Evolutionary conservation across 1,140 invertebrate genomes (phyloP), one percentile per base, ranked within the genome.

Genomic region (Macrobrachium nipponense): DNA sequence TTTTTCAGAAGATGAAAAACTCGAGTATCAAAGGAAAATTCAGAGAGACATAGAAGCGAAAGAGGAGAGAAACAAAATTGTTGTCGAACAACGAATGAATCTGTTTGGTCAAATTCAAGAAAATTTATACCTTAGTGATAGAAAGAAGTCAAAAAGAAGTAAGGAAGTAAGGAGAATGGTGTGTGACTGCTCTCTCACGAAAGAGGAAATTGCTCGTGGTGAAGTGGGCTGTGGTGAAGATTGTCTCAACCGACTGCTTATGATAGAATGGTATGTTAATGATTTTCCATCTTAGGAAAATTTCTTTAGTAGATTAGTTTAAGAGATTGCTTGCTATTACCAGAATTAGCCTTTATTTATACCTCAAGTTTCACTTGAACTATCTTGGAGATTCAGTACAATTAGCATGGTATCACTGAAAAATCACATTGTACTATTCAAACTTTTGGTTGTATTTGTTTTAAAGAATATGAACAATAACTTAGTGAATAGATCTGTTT

Each of bases 211-310:
- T 82, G 93, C 94, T 59, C 92, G 95, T 86, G 96, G 96, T 2
- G 95, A 97, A 91, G 91, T 94, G 44, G 97, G 97, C 59, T 99
- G 98, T 92, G 97, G 97, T 0, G 96, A 98, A 90, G 97, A 99
- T 91, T 99, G 98, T 92, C 93, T 99, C 8, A 99, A 99, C 92
- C 94, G 97, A 90, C 93, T 99, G 90, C 94, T 99, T 8, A 97
- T 99, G 95, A 99, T 99, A 91, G 98, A 99, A 94, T 99, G 98
- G 96, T 97, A 93, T 92, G 91, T 89, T 23, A 11, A 64, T 43
- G 18, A 5, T 51, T 73, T 73, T 59, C 59, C 23, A 62, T 62
- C 27, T 73, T 6, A 59, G 7, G 17, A 23, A 58, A 20, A 77
- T 14, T 27, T 20, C 27, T 20, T 15, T 18, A 51, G 51, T 8